Percentiles rank a stretch among this genome's conserved stretches.
These are phyloP conservation scores for Hemicrepidius hirtus DNA, from an alignment of 2,888 invertebrate species.

Conservation along the genomic window DNA sequence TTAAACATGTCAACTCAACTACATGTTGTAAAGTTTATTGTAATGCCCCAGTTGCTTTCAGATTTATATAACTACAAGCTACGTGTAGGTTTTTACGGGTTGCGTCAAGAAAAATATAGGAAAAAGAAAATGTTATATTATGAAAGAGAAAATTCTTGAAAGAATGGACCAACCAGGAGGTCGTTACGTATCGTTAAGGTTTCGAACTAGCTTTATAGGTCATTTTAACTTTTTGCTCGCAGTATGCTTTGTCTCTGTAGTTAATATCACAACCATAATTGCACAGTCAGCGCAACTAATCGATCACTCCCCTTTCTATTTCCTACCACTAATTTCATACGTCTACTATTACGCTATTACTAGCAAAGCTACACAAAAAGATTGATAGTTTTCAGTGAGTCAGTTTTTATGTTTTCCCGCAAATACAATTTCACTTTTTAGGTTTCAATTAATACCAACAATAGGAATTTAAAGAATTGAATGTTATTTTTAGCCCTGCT, in stretches of 20 bases:
- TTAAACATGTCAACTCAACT: background rate
- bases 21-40: background rate
- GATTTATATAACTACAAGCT: background rate
- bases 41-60: slow-evolving; percentile 1
- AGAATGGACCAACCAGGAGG: background rate
- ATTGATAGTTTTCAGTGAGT: too few species aligned
- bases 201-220: slow-evolving; percentile 22
- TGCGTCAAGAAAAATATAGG: background rate
- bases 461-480: too few species aligned
- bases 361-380: background rate
- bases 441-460: too few species aligned
- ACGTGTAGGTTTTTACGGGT: background rate
- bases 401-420: too few species aligned
- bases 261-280: slow-evolving; percentile 4
- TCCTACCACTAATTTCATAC: too few species aligned
- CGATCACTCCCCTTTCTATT: background rate
- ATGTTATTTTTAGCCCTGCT: too few species aligned
- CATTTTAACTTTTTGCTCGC: background rate
- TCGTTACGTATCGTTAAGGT: slow-evolving; percentile 3
- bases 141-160: background rate
- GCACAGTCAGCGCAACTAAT: background rate
- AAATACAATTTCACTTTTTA: too few species aligned
- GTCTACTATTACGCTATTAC: too few species aligned
- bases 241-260: background rate
- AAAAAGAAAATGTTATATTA: background rate